Base-by-base conservation (phyloP, 1,140 invertebrate species). In the Amphibalanus amphitrite region DNA sequence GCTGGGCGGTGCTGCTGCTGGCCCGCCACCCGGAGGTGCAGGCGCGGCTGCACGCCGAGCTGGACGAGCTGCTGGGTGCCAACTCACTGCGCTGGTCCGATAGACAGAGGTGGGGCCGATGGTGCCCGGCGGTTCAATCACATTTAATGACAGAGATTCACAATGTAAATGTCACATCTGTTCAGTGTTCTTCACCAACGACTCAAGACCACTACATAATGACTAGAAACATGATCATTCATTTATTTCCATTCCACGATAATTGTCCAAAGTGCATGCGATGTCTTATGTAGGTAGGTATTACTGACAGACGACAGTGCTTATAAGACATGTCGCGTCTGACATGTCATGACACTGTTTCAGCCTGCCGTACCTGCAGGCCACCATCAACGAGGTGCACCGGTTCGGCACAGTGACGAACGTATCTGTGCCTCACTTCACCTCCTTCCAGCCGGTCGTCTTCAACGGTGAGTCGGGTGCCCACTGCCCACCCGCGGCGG, bases 1-100 rank as follows among this genome's bases (percentile, higher is more conserved):
- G 87, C 72, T 89, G 91, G 79, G 82, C 85, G 0, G 79, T 93
- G 40, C 80, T 90, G 40, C 82, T 84, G 25, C 84, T 90, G 76
- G 78, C 88, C 0, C 78, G 87, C 67, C 79, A 89, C 73, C 83
- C 84, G 71, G 83, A 88, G 28, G 79, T 90, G 1, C 90, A 93
- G 78, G 74, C 80, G 0, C 85, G 85, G 76, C 78, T 90, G 0
- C 85, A 85, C 26, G 74, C 84, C 0, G 89, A 91, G 78, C 82
- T 92, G 26, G 82, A 85, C 29, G 76, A 77, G 0, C 79, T 82
- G 3, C 77, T 89, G 25, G 82, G 82, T 38, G 20, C 64, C 6
- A 72, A 74, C n/a, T 8, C 71, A 25, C 23, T n/a, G 17, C 75
- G 72, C 25, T 33, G 72, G 25, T 26, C 59, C 10, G 40, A 75